Evolutionary conservation across 2,113 vertebrate genomes (phyloP), one percentile per base, ranked within the genome.

Genomic region (Calyptommatus sinebrachiatus): DNA sequence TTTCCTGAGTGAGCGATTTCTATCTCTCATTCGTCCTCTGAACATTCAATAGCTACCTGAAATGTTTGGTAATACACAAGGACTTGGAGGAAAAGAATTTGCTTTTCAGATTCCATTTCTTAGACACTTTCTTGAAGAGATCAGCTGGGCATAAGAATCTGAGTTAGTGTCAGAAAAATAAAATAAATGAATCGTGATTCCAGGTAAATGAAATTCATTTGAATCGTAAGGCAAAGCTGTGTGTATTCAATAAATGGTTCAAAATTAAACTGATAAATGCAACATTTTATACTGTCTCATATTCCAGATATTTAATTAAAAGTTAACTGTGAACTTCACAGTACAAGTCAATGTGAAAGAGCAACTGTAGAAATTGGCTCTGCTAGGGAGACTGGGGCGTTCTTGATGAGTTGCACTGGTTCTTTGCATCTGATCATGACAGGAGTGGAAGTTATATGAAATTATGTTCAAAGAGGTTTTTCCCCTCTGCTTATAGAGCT

Each of bases 241-340:
- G 80, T 80, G 79, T 84, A 84, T 83, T 87, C 83, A 84, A 35
- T 77, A 85, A 88, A 65, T 50, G 88, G 79, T 88, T 46, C 12
- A 86, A 90, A 86, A 87, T 88, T 87, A 85, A 89, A 88, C 16
- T 78, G 71, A 86, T 84, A 87, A 84, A 86, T 82, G 50, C 82
- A 90, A 85, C 84, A 88, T 89, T 83, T 79, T 81, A 78, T 70
- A 84, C 75, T 80, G 76, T 85, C 75, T 84, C 80, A 84, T 73
- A 82, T 76, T 83, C 28, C 82, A 28, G 60, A 86, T 75, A 90
- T 92, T 90, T 88, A 92, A 90, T 90, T 90, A 90, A 92, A 92
- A 84, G 73, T 87, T 90, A 91, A 91, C 80, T 72, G 31, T 84
- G 80, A 90, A 84, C 53, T 87, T 90, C 67, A 74, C 21, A 80